Base-by-base conservation (phyloP, 2,888 invertebrate species). In the Leptopilina syphax region DNA sequence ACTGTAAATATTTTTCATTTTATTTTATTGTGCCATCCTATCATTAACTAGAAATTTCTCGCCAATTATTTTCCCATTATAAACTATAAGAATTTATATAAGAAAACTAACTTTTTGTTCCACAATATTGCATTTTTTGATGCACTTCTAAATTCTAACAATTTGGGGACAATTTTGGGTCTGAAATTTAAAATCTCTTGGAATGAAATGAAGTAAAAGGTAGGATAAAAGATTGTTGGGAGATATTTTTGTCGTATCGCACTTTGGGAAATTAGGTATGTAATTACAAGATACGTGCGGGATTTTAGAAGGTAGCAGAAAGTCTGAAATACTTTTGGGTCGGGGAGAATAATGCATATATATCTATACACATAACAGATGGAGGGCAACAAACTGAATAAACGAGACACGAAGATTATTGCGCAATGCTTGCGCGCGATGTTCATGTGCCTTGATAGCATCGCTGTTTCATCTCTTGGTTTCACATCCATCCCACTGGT, bases 391-490 rank as follows among this genome's bases (percentile, higher is more conserved):
- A 73, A 73, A 73, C 73, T 73, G 34, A 73, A 57, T n/a, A 73
- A 70, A 34, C 73, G 73, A 73, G 73, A 34, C 73, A 73, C 73
- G 54, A 57, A 34, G 57, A 57, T 13, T 70, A 57, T 73, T 73
- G 34, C 73, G 73, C 73, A 73, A 73, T 57, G 27, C 34, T 7
- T 73, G 50, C 50, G 50, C 27, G 50, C 50, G 50, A 50, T 50
- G 73, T n/a, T 73, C 73, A 57, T 73, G 34, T 73, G 73, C 73
- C 27, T 73, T 73, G 73, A 73, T 73, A 73, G 27, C 73, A 57
- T 73, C 73, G 57, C 73, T 34, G 73, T 54, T 73, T 73, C 57
- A 73, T 73, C 73, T 57, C 54, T 27, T 3, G 70, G 44, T 44
- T 44, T 44, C 8, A 44, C 54, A 54, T 27, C 54, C 54, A 54